Base-by-base conservation (phyloP, 2,888 invertebrate genomes). In the Drosophila phalerata region DNA sequence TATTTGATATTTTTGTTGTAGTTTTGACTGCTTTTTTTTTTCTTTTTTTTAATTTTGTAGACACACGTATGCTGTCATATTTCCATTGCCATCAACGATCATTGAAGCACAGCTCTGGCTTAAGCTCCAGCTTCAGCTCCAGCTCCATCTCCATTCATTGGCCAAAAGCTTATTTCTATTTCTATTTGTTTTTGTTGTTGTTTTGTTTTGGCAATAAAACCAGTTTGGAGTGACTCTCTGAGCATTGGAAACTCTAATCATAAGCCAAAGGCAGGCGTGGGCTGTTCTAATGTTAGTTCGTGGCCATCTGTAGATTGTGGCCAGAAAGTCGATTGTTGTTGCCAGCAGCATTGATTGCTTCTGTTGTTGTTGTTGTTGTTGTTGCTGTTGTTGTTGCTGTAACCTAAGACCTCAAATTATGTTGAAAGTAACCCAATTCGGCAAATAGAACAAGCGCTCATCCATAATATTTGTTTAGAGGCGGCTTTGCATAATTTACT, bases 391-490 rank as follows among this genome's bases (percentile, higher is more conserved):
- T 22, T 62, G 61, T 55, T 73, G 60, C 47, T 70, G 84, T 85
- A 90, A 85, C 77, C 81, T 77, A 80, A 89, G 86, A 87, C 79
- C 79, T 74, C 65, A 77, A 73, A 77, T 88, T 88, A 81, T 81
- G 77, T 80, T 77, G 84, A 90, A 89, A 84, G 90, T 90, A 90
- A 90, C 90, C 89, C 77, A 89, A 89, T 89, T 89, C 84, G 65
- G 69, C 63, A 77, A 66, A 66, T 69, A 73, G 64, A 40, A 48
- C 28, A 42, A 34, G 40, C 40, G 40, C 49, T 53, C 52, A 37
- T 58, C 61, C 51, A 47, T 66, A 67, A 62, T 76, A 71, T 81
- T 69, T 79, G 61, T 75, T 56, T 71, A 40, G 42, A 19, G 66
- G 60, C 66, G 69, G 67, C 83, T 85, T 78, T 78, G 78, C 81